Conservation (phyloP, 2,888 invertebrate genomes). For the Magallana nippona region DNA sequence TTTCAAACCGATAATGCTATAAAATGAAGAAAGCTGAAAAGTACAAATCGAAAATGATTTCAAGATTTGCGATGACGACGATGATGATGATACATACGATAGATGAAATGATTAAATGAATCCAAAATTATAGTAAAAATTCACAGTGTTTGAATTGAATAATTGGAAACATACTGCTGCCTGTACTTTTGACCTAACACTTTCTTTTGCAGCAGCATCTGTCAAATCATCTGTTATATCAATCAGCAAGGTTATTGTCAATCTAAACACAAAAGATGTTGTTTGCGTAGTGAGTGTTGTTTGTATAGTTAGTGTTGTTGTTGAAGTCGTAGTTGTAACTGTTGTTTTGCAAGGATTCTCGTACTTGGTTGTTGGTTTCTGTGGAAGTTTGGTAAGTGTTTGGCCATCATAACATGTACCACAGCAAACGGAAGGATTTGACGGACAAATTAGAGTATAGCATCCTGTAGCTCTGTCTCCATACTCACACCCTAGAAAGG, state of each 20-base stretch:
- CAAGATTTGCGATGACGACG: too few species aligned
- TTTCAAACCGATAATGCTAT: background rate
- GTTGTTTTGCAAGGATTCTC: background rate
- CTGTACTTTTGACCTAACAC: background rate
- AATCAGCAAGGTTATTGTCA: background rate
- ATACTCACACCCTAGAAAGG: background rate
- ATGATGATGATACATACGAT: too few species aligned
- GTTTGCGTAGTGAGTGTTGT: background rate
- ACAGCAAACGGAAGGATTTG: background rate
- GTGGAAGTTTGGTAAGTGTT: background rate
- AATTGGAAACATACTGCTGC: background rate
- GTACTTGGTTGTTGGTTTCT: slow-evolving; percentile 10
- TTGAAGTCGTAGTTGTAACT: background rate
- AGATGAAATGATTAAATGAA: too few species aligned
- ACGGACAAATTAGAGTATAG: background rate
- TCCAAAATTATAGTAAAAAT: background rate
- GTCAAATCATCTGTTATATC: background rate
- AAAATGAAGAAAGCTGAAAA: background rate
- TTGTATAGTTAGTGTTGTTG: background rate
- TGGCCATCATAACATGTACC: background rate
- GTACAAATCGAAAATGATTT: too few species aligned
- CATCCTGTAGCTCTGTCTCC: background rate
- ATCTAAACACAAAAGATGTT: background rate
- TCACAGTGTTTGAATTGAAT: background rate
- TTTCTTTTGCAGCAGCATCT: background rate